These are phyloP conservation scores for Dorcus hopei DNA, from an alignment of 2,888 invertebrate genomes.

Conservation along the genomic window DNA sequence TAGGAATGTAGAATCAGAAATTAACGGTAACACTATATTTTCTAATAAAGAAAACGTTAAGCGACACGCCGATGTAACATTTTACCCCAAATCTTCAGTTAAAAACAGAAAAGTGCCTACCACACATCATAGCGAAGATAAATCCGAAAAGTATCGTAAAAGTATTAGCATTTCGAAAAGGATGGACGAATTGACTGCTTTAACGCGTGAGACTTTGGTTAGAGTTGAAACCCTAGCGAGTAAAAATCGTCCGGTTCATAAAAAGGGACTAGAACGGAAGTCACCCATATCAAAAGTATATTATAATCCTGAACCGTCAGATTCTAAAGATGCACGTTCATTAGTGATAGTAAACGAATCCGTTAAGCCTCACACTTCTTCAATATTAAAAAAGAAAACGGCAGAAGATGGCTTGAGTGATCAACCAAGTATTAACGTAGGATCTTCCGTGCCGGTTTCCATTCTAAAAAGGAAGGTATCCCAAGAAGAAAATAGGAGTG, in stretches of 20 bases:
- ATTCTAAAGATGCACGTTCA: background rate
- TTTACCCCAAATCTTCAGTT: background rate
- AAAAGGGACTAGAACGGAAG: constrained; percentile 3
- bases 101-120: constrained; percentile 21
- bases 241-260: constrained; percentile 37
- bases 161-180: constrained; percentile 50
- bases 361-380: constrained; percentile 35
- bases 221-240: constrained; percentile 61
- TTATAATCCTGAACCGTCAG: constrained; percentile 9
- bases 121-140: constrained; percentile 6
- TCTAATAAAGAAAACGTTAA: constrained; percentile 29
- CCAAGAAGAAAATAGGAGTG: constrained; percentile 44
- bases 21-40: constrained; percentile 19
- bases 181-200: constrained; percentile 63
- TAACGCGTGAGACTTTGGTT: constrained; percentile 65
- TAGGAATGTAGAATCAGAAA: constrained; percentile 4
- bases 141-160: background rate
- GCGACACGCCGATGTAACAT: constrained; percentile 17
- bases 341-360: constrained; percentile 8
- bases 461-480: constrained; percentile 58
- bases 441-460: constrained; percentile 50
- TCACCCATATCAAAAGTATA: background rate
- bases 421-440: constrained; percentile 18
- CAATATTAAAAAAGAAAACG: constrained; percentile 68
- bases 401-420: constrained; percentile 47